Conservation (phyloP, 2,113 vertebrate species). For the Solea senegalensis region DNA sequence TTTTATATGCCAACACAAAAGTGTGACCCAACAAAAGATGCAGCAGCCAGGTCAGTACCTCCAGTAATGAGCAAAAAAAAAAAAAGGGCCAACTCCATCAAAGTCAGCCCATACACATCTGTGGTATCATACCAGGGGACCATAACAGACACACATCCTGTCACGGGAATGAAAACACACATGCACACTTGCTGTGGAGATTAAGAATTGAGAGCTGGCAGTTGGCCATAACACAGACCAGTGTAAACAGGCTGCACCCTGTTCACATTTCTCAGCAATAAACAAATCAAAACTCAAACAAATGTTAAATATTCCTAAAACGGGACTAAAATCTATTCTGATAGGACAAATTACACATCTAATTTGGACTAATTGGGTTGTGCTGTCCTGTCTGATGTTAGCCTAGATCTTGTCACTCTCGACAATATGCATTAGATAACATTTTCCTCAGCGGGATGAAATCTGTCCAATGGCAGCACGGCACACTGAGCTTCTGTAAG, state of each 20-base stretch:
- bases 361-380: conserved; percentile 71
- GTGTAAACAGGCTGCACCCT: conserved; percentile 19
- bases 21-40: background rate
- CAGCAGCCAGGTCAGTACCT: conserved; percentile 1
- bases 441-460: conserved; percentile 56
- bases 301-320: conserved; percentile 11
- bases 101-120: conserved; percentile 51
- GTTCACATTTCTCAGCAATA: conserved; percentile 19
- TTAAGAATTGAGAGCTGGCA: conserved; percentile 31
- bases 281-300: conserved; percentile 6
- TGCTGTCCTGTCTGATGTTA: conserved; percentile 62
- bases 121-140: conserved; percentile 50
- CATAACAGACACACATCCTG: conserved; percentile 38
- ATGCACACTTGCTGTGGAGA: conserved; percentile 55
- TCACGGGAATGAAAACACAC: conserved; percentile 50
- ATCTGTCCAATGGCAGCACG: conserved; percentile 58
- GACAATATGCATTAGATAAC: conserved; percentile 70
- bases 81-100: conserved; percentile 30
- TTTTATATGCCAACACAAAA: background rate
- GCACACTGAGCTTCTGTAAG: conserved; percentile 44
- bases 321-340: conserved; percentile 31
- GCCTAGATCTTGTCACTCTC: conserved; percentile 65
- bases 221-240: conserved; percentile 22
- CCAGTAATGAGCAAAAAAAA: background rate
- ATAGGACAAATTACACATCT: conserved; percentile 44